Evolutionary conservation across 2,888 invertebrate genomes (phyloP).

Genomic region (Spisula subtruncata): DNA sequence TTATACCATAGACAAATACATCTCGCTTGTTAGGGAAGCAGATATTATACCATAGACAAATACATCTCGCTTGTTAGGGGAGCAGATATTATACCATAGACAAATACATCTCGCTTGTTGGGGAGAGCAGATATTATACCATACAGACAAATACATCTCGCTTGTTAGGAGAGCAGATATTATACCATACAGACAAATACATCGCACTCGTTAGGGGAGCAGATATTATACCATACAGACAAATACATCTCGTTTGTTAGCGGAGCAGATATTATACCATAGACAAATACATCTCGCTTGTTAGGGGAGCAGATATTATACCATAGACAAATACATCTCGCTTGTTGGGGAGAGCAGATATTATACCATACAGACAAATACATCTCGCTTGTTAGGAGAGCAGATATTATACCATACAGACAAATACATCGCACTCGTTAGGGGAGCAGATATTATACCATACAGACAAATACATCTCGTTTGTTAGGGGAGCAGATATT

Average conservation of each 20-base stretch:
- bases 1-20: neutral
- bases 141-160: neutral
- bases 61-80: neutral
- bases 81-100: slow-evolving; percentile 5
- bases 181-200: neutral
- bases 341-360: neutral
- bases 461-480: neutral
- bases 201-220: neutral
- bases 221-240: slow-evolving; percentile 5
- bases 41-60: slow-evolving; percentile 4
- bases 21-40: neutral
- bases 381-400: neutral
- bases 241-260: neutral
- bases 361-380: neutral
- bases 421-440: neutral
- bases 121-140: neutral
- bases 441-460: neutral
- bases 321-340: neutral
- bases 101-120: neutral
- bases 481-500: neutral
- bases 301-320: neutral
- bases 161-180: neutral
- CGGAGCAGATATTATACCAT: neutral
- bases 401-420: slow-evolving; percentile 5
- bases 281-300: neutral